A percentile compares a stretch with the other conserved stretches of the same genome.
phyloP scores from a whole-genome alignment of 2,888 invertebrate species.

The Lordiphosa fenestrarum region DNA sequence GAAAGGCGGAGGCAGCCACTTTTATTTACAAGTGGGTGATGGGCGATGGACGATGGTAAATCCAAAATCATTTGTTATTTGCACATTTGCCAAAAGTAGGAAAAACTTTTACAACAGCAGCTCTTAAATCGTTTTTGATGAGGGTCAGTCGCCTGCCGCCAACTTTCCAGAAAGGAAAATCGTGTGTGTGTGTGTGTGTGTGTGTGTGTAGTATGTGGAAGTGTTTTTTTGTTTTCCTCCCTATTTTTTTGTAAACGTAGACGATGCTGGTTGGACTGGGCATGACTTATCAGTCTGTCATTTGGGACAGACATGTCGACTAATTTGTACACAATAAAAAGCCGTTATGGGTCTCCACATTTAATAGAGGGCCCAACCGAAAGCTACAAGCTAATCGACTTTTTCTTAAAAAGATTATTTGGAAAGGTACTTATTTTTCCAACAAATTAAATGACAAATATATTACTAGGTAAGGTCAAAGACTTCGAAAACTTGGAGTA shows the following conservation, averaged over 20 bases:
- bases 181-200: slow-evolving; percentile 2
- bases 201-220: slow-evolving; percentile 1
- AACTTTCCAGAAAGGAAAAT: slow-evolving; percentile 29
- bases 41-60: slow-evolving; percentile 40
- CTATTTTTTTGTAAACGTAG: slow-evolving; percentile 2
- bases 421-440: no score
- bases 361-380: no score
- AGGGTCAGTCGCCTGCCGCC: slow-evolving; percentile 43
- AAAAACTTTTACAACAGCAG: slow-evolving; percentile 48
- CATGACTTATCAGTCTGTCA: slow-evolving; percentile 12
- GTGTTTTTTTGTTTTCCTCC: neutral
- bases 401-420: no score
- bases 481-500: no score
- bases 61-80: slow-evolving; percentile 70
- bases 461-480: no score
- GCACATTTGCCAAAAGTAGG: slow-evolving; percentile 62
- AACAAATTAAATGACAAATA: no score
- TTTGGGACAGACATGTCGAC: slow-evolving; percentile 4
- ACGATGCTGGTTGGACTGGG: slow-evolving; percentile 6
- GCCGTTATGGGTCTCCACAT: no score
- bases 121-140: slow-evolving; percentile 69
- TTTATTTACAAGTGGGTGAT: slow-evolving; percentile 68
- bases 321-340: slow-evolving; percentile 3
- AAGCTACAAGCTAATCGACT: no score
- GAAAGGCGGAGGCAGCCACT: slow-evolving; percentile 17